phyloP scores from a whole-genome alignment of 2,797 vertebrate genomes.

The Tragopan temminckii region DNA sequence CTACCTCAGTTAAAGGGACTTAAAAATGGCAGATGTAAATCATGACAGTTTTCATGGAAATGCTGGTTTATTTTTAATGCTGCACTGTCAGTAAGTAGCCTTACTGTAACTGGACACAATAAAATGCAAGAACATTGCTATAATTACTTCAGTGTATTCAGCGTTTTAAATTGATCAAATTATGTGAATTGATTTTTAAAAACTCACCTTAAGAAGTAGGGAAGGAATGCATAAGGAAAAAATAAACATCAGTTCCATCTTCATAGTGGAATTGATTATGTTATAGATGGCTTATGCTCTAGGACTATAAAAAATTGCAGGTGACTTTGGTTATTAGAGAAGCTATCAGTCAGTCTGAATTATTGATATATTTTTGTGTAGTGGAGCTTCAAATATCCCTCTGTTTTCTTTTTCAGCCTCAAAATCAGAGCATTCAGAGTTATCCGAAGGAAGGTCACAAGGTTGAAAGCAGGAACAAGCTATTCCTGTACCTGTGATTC shows the following conservation, averaged over 20 bases:
- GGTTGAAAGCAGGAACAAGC: not conserved
- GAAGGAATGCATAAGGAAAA: not conserved
- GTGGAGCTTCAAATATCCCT: slow-evolving; percentile 47
- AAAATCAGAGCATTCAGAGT: slow-evolving; percentile 56
- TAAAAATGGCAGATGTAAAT: not conserved
- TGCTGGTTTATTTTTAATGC: not conserved
- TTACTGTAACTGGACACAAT: not conserved
- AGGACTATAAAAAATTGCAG: slow-evolving; percentile 64
- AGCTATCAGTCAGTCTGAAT: slow-evolving; percentile 64
- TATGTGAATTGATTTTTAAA: slow-evolving; percentile 9
- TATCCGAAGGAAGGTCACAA: slow-evolving; percentile 10
- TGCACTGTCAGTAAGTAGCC: not conserved
- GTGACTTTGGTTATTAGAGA: slow-evolving; percentile 56
- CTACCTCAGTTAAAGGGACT: not conserved
- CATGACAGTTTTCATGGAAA: not conserved
- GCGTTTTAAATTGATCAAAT: slow-evolving; percentile 45
- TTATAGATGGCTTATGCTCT: slow-evolving; percentile 56
- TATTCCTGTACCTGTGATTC: not conserved
- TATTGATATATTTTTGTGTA: slow-evolving; percentile 67
- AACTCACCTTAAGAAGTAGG: slow-evolving; percentile 1
- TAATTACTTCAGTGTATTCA: not conserved
- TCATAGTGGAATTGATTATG: slow-evolving; percentile 59
- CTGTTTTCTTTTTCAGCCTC: slow-evolving; percentile 55
- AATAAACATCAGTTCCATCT: slow-evolving; percentile 27
- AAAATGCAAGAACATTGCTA: not conserved